Percentiles rank a stretch among this genome's conserved stretches.
Conservation (phyloP, 2,888 invertebrate species). For the Harpalus rufipes region DNA sequence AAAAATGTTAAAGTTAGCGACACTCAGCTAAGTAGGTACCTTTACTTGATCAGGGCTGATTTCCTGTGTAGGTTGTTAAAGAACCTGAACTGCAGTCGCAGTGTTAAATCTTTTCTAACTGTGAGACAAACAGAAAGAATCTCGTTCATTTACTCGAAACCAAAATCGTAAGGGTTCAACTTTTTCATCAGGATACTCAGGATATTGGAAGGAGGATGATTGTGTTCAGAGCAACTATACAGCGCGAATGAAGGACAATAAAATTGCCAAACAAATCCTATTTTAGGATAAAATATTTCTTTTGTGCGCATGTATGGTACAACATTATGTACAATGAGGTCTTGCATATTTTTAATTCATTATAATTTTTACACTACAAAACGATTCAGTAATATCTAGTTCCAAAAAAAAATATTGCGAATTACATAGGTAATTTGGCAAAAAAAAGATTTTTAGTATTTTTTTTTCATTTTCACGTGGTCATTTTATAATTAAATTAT, state of each 20-base stretch:
- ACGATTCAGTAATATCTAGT: too few species aligned
- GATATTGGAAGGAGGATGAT: constrained; percentile 24
- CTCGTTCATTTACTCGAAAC: constrained; percentile 57
- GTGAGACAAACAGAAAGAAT: constrained; percentile 81
- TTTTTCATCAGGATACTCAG: constrained; percentile 41
- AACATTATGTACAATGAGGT: too few species aligned
- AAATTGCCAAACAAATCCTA: too few species aligned
- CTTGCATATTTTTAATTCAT: too few species aligned
- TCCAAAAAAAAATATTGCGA: too few species aligned
- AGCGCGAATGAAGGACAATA: background rate
- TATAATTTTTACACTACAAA: too few species aligned
- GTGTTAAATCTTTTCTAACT: constrained; percentile 98
- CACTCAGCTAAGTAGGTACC: constrained; percentile 73
- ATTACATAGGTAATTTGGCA: too few species aligned
- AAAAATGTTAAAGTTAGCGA: constrained; percentile 39
- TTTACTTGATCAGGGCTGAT: constrained; percentile 91
- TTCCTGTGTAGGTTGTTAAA: constrained; percentile 95
- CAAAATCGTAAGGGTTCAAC: constrained; percentile 29
- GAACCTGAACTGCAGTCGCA: constrained; percentile 97
- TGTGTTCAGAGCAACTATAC: background rate
- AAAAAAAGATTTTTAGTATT: too few species aligned
- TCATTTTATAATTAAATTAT: too few species aligned
- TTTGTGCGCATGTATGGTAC: too few species aligned
- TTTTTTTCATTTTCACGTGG: too few species aligned
- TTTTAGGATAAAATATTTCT: too few species aligned